Percentiles rank a stretch among this genome's conserved stretches.
phyloP scores from a whole-genome alignment of 2,888 invertebrate genomes.

The Scaeva pyrastri region DNA sequence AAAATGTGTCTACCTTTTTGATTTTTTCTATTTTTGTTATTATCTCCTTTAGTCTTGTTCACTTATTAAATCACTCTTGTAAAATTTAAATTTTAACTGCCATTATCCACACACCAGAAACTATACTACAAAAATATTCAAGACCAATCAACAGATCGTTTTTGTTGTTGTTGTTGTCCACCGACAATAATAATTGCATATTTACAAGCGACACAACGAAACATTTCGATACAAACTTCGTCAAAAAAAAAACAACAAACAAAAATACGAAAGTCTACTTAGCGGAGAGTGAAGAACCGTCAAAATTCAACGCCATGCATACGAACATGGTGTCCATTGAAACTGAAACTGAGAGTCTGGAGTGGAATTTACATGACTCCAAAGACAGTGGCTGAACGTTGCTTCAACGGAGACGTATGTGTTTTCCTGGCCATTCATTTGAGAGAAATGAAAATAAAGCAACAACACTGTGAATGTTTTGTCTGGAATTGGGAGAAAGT shows the following conservation, averaged over 20 bases:
- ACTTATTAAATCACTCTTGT: background rate
- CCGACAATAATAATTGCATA: slow-evolving; percentile 51
- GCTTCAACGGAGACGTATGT: background rate
- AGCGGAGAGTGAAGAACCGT: slow-evolving; percentile 39
- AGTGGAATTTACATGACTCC: background rate
- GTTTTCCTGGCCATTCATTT: background rate
- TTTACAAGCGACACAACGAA: slow-evolving; percentile 31
- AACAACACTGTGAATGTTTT: slow-evolving; percentile 53
- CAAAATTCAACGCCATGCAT: slow-evolving; percentile 37
- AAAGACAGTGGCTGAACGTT: background rate
- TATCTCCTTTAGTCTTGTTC: background rate
- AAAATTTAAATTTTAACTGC: background rate
- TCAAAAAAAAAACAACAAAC: background rate
- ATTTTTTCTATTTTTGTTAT: too few species aligned
- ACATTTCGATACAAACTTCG: background rate
- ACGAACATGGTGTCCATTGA: slow-evolving; percentile 58
- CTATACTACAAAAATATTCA: slow-evolving; percentile 43
- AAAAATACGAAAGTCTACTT: slow-evolving; percentile 52
- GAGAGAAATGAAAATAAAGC: slow-evolving; percentile 42
- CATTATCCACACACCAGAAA: slow-evolving; percentile 38
- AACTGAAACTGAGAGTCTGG: slow-evolving; percentile 61
- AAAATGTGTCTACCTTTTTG: too few species aligned
- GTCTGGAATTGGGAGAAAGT: slow-evolving; percentile 44
- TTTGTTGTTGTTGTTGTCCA: background rate
- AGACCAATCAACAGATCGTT: slow-evolving; percentile 54